phyloP scores from a whole-genome alignment of 1,140 invertebrate genomes.

The Platyura marginata region DNA sequence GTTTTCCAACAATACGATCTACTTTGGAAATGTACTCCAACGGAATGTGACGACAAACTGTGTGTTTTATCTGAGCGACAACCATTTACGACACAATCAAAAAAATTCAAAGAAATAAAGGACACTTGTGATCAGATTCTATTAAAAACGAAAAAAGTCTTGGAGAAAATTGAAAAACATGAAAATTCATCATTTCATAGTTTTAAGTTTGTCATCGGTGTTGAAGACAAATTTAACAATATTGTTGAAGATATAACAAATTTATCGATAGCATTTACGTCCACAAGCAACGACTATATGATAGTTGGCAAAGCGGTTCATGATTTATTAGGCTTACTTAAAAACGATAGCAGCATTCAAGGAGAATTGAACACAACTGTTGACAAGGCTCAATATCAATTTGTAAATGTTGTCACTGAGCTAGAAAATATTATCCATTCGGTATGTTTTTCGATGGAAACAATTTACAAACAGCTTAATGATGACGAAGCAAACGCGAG shows the following conservation, averaged over 20 bases:
- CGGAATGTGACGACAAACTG: background rate
- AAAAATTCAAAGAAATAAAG: background rate
- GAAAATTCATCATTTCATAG: slow-evolving; percentile 9
- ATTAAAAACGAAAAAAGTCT: slow-evolving; percentile 6
- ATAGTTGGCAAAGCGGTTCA: background rate
- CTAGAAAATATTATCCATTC: slow-evolving; percentile 35
- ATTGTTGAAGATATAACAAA: background rate
- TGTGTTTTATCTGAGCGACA: background rate
- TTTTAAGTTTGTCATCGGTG: slow-evolving; percentile 2
- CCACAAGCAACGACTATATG: background rate
- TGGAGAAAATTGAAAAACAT: slow-evolving; percentile 7
- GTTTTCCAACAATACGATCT: slow-evolving; percentile 14
- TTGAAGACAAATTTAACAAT: slow-evolving; percentile 6
- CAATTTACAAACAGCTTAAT: slow-evolving; percentile 43
- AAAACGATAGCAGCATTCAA: background rate
- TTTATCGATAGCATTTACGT: background rate
- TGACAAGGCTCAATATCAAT: background rate
- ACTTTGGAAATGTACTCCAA: slow-evolving; percentile 12
- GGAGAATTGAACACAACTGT: background rate
- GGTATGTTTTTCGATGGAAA: slow-evolving; percentile 44
- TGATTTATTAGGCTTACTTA: background rate
- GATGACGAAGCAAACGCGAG: slow-evolving; percentile 6
- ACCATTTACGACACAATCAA: background rate
- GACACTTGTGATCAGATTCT: slow-evolving; percentile 1
- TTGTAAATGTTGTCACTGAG: slow-evolving; percentile 11